phyloP scores from a whole-genome alignment of 92 coral and sea anemone genomes.

The Porites cylindrica region DNA sequence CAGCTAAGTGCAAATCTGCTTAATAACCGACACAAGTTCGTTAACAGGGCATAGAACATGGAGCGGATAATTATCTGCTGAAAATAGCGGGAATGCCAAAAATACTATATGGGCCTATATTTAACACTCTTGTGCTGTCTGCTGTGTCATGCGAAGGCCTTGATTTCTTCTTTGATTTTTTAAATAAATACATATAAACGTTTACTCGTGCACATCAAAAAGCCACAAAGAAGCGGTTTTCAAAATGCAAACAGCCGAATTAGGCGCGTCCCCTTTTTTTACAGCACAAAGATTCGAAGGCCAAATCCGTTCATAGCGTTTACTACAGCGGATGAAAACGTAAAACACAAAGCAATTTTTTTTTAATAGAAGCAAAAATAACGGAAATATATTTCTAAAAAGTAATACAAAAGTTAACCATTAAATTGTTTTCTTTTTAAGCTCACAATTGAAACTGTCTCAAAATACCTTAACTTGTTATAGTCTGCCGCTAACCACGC shows the following conservation, averaged over 20 bases:
- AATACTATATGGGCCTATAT: conserved; percentile 46
- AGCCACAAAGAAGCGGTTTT: background rate
- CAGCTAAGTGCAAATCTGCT: conserved; percentile 21
- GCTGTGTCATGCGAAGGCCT: conserved; percentile 38
- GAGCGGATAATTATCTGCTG: background rate
- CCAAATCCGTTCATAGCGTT: no score
- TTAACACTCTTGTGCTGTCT: conserved; percentile 21
- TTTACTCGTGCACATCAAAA: no score
- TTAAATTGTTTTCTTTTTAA: background rate
- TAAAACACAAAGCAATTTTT: no score
- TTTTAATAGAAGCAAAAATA: background rate
- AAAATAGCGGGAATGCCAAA: conserved; percentile 32
- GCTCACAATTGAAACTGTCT: background rate
- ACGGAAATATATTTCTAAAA: background rate
- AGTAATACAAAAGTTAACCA: background rate
- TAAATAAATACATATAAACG: no score
- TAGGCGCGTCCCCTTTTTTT: no score
- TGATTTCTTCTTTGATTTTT: no score
- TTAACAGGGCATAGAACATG: background rate
- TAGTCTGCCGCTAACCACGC: no score
- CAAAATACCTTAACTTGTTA: background rate
- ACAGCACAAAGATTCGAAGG: no score
- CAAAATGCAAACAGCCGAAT: no score
- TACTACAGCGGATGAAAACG: no score
- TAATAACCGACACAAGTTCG: background rate